Evolutionary conservation across 2,113 vertebrate genomes (phyloP), one percentile per base, ranked within the genome.

Genomic region (Xenopus laevis): DNA sequence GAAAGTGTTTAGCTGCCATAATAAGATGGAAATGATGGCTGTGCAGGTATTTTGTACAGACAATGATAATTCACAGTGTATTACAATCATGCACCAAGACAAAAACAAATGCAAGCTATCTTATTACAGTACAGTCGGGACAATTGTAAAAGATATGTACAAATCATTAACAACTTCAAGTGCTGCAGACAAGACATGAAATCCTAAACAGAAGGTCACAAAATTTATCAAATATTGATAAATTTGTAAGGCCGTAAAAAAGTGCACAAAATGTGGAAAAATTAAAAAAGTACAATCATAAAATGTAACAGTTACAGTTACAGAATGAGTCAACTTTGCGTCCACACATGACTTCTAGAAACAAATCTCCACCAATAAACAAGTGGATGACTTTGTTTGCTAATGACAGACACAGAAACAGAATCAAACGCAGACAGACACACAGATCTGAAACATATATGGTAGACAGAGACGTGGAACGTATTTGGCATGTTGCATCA

Each of bases 181-280:
- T 80, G 84, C 73, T 81, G 65, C 74, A 79, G 84, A 88, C 84
- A 85, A 83, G 83, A 91, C 86, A 86, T 83, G 84, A 60, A 88
- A 89, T 87, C 84, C 80, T 90, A 87, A 86, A 89, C 68, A 79
- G 84, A 82, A 82, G 81, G 84, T 50, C 79, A 77, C 81, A 75
- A 87, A 91, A 90, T 90, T 90, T 91, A 93, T 93, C 90, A 90
- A 90, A 82, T 47, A 52, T 78, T 89, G 88, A 90, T 91, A 91
- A 91, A 91, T 90, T 91, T 90, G 17, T 30, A 80, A 82, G 84
- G 89, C 82, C 71, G 81, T 88, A 90, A 86, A 88, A 89, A 89
- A 83, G 79, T 89, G 88, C 86, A 92, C 84, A 83, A 85, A 83
- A 86, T 78, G 83, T 78, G 80, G 79, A 87, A 82, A 84, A 86